Evolutionary conservation across 1,140 invertebrate genomes (phyloP).

Genomic region (Liolophura sinensis): DNA sequence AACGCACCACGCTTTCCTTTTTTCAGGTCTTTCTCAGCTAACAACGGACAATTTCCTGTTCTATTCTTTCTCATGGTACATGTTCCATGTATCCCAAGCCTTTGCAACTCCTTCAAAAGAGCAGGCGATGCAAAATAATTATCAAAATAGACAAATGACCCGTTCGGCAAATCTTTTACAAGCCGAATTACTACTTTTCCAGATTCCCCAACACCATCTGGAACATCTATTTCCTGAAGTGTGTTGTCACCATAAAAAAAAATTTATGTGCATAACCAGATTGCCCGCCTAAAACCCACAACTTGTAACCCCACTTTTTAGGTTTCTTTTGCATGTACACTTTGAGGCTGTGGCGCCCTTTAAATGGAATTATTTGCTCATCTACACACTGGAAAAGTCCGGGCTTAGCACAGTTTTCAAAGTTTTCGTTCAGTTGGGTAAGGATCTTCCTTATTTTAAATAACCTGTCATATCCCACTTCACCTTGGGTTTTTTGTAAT

Average conservation of each 20-base stretch:
- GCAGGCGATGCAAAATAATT: too few relatives aligned
- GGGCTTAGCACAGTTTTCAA: conserved; percentile 4
- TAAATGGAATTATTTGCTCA: conserved; percentile 44
- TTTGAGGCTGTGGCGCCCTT: conserved; percentile 33
- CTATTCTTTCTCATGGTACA: too few relatives aligned
- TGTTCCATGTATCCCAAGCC: too few relatives aligned
- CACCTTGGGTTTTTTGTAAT: too few relatives aligned
- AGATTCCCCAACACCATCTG: not conserved
- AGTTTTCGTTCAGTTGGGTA: conserved; percentile 1
- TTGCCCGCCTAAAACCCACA: conserved; percentile 3
- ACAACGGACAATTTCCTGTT: too few relatives aligned
- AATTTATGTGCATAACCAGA: conserved; percentile 6
- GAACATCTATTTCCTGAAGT: too few relatives aligned
- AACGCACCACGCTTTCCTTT: too few relatives aligned
- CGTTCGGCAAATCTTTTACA: too few relatives aligned
- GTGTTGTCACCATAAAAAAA: conserved; percentile 5
- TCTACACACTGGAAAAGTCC: conserved; percentile 11
- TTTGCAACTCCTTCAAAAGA: too few relatives aligned
- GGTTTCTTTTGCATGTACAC: conserved; percentile 37
- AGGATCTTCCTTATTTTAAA: conserved; percentile 1
- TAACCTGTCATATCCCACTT: conserved; percentile 9
- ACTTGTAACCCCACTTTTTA: conserved; percentile 27
- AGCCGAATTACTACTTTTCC: conserved; percentile 3
- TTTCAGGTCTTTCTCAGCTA: too few relatives aligned
- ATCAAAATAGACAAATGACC: too few relatives aligned